Evolutionary conservation across 1,140 invertebrate species (phyloP).

Genomic region (Zaprionus camerounensis): DNA sequence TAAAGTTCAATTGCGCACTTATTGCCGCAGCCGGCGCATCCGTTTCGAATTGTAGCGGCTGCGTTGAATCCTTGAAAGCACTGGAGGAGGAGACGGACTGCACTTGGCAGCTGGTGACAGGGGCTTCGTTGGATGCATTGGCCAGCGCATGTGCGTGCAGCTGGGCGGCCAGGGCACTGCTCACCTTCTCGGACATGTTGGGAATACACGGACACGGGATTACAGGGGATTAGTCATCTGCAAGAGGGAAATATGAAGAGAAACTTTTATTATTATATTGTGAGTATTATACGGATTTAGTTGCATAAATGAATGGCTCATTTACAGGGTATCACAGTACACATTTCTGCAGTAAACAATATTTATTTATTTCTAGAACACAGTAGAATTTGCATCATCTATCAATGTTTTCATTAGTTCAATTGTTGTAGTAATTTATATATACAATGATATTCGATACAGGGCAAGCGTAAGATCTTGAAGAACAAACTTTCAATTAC

Average conservation of each 20-base stretch:
- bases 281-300: neutral
- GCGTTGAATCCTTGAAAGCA: constrained; percentile 41
- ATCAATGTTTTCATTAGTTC: no score
- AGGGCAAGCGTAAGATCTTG: constrained; percentile 4
- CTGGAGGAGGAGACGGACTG: constrained; percentile 18
- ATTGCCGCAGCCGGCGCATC: constrained; percentile 67
- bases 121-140: constrained; percentile 5
- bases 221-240: constrained; percentile 40
- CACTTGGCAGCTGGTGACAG: constrained; percentile 24
- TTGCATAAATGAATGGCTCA: neutral
- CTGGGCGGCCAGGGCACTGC: constrained; percentile 62
- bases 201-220: neutral
- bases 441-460: constrained; percentile 5
- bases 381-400: no score
- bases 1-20: constrained; percentile 75
- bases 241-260: constrained; percentile 2
- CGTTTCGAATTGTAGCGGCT: constrained; percentile 62
- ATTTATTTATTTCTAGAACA: no score
- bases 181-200: constrained; percentile 70
- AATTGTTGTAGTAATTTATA: neutral
- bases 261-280: neutral
- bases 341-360: neutral
- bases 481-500: constrained; percentile 31
- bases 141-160: constrained; percentile 69
- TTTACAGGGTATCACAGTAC: neutral